Base-by-base conservation (phyloP, 1,140 invertebrate genomes). In the Drosophila lini region DNA sequence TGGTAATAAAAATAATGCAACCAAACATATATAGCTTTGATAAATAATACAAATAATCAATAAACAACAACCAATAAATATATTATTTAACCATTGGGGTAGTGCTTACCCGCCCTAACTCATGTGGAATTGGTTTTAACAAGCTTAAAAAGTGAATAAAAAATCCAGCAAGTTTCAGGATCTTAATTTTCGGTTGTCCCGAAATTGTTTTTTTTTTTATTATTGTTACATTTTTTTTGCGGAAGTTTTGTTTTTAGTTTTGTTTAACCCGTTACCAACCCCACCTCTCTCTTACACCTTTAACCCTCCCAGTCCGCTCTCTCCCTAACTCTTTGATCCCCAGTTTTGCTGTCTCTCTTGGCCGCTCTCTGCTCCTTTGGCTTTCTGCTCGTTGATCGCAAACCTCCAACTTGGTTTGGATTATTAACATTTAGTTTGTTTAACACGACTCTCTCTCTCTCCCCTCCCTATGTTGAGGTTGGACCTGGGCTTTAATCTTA, bases 401-500 rank as follows among this genome's bases (percentile, higher is more conserved):
- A 11, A 5, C 10, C 31, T 9, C 41, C 8, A 28, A 3, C 6
- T 61, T 34, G 16, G 31, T 15, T 61, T 40, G 10, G 25, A 32
- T 41, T 25, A 45, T 16, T 64, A 64, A 61, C 38, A 25, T 44
- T 31, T 60, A 45, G 32, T 64, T 70, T 57, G 65, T 55, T 45
- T 70, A 70, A 56, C 47, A 42, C 63, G 62, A 0, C 15, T n/a
- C 15, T 25, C 34, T 28, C n/a, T 28, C 15, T 25, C 34, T 28
- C n/a, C 11, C 13, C 13, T 10, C 9, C 25, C 41, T 45, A 69
- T 69, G 63, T 69, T 69, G 65, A 69, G 65, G 65, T 69, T 70
- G 68, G 64, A 70, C 53, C 41, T 70, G 53, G 69, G 67, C 52
- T 59, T 55, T 68, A 56, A 73, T 71, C 65, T 71, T 48, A 70